These are phyloP conservation scores for Operophtera brumata DNA, from an alignment of 2,888 invertebrate genomes.

Conservation along the genomic window DNA sequence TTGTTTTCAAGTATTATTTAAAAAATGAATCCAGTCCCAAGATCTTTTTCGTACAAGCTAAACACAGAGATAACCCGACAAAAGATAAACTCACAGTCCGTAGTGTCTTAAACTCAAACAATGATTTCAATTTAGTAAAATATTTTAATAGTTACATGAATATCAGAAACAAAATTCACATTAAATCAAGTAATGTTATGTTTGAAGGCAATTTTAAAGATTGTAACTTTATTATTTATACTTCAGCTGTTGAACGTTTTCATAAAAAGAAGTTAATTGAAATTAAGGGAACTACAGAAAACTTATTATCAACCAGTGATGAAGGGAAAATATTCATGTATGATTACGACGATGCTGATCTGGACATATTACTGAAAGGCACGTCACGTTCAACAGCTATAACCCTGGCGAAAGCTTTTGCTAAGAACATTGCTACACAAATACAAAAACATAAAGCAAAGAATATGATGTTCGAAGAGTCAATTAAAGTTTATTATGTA, in stretches of 20 bases:
- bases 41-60: slow-evolving; percentile 36
- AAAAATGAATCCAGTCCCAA: slow-evolving; percentile 18
- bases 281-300: slow-evolving; percentile 5
- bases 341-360: slow-evolving; percentile 5
- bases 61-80: slow-evolving; percentile 12
- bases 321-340: slow-evolving; percentile 7
- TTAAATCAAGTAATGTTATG: background rate
- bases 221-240: slow-evolving; percentile 7
- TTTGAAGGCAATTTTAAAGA: slow-evolving; percentile 1
- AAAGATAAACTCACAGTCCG: slow-evolving; percentile 1
- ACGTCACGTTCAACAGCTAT: background rate
- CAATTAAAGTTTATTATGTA: slow-evolving; percentile 10
- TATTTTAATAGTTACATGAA: slow-evolving; percentile 9
- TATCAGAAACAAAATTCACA: background rate
- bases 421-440: background rate
- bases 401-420: slow-evolving; percentile 1
- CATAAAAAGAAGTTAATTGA: slow-evolving; percentile 1
- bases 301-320: background rate
- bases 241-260: slow-evolving; percentile 3
- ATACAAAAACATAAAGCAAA: too few species aligned
- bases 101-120: slow-evolving; percentile 1
- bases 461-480: slow-evolving; percentile 5
- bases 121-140: slow-evolving; percentile 10
- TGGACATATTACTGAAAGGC: slow-evolving; percentile 4
- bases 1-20: slow-evolving; percentile 32